Evolutionary conservation across 2,113 vertebrate genomes (phyloP), one percentile per base, ranked within the genome.

Genomic region (Pedionomus torquatus): DNA sequence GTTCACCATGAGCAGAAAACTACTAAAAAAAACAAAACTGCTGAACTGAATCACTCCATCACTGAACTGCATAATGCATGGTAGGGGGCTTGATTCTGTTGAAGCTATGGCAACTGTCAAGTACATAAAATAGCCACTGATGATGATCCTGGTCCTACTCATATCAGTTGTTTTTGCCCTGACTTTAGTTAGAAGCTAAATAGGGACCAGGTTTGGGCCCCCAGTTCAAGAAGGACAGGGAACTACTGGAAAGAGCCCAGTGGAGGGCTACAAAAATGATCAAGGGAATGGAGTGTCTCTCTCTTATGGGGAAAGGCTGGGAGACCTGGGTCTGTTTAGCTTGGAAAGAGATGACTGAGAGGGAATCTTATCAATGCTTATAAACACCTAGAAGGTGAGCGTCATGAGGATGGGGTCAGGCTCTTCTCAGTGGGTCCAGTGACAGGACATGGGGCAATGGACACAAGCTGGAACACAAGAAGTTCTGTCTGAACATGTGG

Each of bases 61-160:
- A 28, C 30, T 30, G 20, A 37, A 11, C 11, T 11, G 9, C 30
- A 23, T 5, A 28, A 6, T 8, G 19, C n/a, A 13, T 12, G 26
- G 31, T 1, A 31, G 14, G 18, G 18, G 31, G 13, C n/a, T 70
- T 43, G 20, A 20, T 23, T 16, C 13, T 11, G 11, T 23, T 11
- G 11, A 12, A 64, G 6, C 28, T 21, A 37, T 1, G 4, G 51
- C 20, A 61, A 30, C 6, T 52, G 17, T 31, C 35, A 77, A 65
- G 21, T 9, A 1, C 0, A 0, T 26, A 46, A 0, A 2, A 57
- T 5, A 61, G 31, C 11, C 24, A 20, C 39, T 24, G 26, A 19
- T 9, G 26, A 30, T 31, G 35, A 43, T 13, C 6, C 24, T 33
- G 49, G 6, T 30, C 48, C 48, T 9, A 3, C 48, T 37, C 20